Percentiles rank a stretch among this genome's conserved stretches.
These are phyloP conservation scores for Echinops telfairi DNA, from an alignment of 2,113 vertebrate species.

Conservation along the genomic window DNA sequence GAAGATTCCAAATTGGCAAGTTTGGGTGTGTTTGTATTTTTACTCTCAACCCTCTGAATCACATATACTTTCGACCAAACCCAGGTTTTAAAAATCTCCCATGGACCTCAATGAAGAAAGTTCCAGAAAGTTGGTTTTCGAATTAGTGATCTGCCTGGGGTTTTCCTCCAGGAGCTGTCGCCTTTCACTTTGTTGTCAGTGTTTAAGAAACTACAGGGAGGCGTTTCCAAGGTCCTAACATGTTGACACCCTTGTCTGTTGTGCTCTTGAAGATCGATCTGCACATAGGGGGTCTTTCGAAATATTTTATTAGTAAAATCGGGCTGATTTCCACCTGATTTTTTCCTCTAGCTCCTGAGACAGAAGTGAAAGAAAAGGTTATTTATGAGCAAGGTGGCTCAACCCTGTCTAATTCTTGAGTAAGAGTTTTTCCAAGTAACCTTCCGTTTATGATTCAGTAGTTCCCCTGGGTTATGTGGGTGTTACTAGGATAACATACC, in stretches of 20 bases:
- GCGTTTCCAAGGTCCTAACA: conserved; percentile 25
- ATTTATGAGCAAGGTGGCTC: conserved; percentile 27
- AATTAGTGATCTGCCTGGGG: not conserved
- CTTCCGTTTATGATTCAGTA: conserved; percentile 47
- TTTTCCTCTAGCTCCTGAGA: not conserved
- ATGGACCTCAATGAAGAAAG: not conserved
- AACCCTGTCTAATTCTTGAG: conserved; percentile 43
- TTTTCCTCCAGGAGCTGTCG: not conserved
- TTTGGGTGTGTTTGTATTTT: conserved; percentile 64
- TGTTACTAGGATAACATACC: conserved; percentile 41
- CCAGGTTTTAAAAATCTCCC: conserved; percentile 31
- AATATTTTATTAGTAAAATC: conserved; percentile 33
- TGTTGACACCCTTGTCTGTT: not conserved
- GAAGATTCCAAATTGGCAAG: conserved; percentile 50
- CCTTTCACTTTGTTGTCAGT: conserved; percentile 20
- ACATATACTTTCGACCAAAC: conserved; percentile 7
- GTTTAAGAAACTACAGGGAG: conserved; percentile 26
- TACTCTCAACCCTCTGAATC: conserved; percentile 8
- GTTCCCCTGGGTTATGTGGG: conserved; percentile 30
- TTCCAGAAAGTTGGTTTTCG: not conserved
- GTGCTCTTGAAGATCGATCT: conserved; percentile 6
- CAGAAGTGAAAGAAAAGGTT: conserved; percentile 39
- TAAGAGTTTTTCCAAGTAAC: conserved; percentile 43
- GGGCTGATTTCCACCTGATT: conserved; percentile 27
- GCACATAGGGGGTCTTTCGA: not conserved